A percentile compares a stretch with the other conserved stretches of the same genome.
phyloP scores from a whole-genome alignment of 2,113 vertebrate genomes.

The Tenrec ecaudatus region DNA sequence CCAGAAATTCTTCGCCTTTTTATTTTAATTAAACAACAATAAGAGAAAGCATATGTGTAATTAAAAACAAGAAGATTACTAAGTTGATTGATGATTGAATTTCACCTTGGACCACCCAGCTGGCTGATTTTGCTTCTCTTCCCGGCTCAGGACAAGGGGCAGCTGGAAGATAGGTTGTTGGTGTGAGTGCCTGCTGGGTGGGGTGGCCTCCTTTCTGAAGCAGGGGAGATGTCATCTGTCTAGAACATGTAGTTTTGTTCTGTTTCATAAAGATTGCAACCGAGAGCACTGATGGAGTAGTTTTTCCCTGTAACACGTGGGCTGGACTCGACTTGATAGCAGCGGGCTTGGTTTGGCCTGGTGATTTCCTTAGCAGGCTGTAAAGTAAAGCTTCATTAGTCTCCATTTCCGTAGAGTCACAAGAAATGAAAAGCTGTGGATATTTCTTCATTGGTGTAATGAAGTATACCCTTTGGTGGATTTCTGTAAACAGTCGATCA shows the following conservation, averaged over 20 bases:
- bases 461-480: not conserved
- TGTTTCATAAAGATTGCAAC: not conserved
- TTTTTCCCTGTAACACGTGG: not conserved
- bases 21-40: not conserved
- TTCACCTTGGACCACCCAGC: not conserved
- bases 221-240: too few species aligned
- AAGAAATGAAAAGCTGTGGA: not conserved
- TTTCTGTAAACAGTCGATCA: not conserved
- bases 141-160: not conserved
- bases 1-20: constrained; percentile 27
- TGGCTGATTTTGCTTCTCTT: not conserved
- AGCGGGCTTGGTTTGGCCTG: not conserved
- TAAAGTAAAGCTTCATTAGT: not conserved
- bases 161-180: not conserved
- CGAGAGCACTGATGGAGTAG: not conserved
- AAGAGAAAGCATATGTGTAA: too few species aligned
- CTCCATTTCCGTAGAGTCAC: not conserved
- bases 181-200: not conserved
- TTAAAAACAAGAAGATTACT: not conserved
- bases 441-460: not conserved
- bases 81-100: not conserved
- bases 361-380: not conserved
- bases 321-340: not conserved
- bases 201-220: not conserved
- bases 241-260: not conserved